Conservation (phyloP, 2,113 vertebrate genomes). For the Hippocampus barbouri region DNA sequence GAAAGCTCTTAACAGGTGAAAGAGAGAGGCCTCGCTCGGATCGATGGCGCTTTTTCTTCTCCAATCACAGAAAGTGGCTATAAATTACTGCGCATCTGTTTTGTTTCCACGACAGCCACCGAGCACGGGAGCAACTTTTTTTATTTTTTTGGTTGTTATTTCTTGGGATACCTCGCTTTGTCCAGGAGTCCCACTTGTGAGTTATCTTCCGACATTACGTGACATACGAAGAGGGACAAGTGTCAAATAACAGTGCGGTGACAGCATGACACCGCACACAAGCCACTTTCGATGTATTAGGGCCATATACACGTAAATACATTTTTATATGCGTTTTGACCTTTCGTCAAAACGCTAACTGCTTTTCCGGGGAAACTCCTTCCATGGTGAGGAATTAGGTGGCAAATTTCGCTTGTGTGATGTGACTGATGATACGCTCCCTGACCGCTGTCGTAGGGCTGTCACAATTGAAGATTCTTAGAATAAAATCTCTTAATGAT, state of each 20-base stretch:
- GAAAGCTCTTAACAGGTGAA: slow-evolving; percentile 99
- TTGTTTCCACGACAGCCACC: slow-evolving; percentile 81
- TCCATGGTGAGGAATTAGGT: background rate
- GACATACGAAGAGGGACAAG: slow-evolving; percentile 64
- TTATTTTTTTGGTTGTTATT: slow-evolving; percentile 42
- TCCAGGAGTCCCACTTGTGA: slow-evolving; percentile 30
- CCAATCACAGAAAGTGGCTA: slow-evolving; percentile 97
- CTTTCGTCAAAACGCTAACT: slow-evolving; percentile 5
- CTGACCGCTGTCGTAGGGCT: background rate
- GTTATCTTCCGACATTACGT: slow-evolving; percentile 39
- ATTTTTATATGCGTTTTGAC: slow-evolving; percentile 25
- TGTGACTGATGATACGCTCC: background rate
- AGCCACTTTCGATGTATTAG: slow-evolving; percentile 44
- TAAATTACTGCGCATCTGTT: slow-evolving; percentile 94
- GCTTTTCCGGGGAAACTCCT: background rate
- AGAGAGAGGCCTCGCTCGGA: slow-evolving; percentile 77
- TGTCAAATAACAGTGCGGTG: slow-evolving; percentile 55
- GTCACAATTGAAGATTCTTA: no score
- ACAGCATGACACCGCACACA: slow-evolving; percentile 42
- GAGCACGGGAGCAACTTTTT: slow-evolving; percentile 72
- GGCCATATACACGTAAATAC: background rate
- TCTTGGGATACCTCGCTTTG: slow-evolving; percentile 42
- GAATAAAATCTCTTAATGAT: no score
- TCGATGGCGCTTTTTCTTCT: slow-evolving; percentile 88
- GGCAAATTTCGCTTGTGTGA: background rate